Percentiles rank a stretch among this genome's conserved stretches.
Evolutionary conservation across 2,113 vertebrate species (phyloP).

Genomic region (Raja brachyura): DNA sequence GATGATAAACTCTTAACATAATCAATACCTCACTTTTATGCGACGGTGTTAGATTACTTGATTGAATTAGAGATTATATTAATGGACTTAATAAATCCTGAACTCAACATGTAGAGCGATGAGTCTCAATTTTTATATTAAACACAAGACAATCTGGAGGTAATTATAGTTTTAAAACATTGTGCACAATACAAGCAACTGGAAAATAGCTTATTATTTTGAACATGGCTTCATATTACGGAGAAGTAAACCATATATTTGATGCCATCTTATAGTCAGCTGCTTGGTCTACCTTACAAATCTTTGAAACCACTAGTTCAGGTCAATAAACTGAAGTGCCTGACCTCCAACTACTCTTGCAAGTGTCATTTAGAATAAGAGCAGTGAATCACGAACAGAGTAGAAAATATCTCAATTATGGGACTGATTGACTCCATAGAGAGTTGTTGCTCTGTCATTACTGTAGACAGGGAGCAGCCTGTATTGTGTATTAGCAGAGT

Average conservation of each 20-base stretch:
- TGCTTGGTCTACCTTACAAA: conserved; percentile 45
- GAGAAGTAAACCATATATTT: background rate
- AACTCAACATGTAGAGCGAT: background rate
- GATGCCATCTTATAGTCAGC: background rate
- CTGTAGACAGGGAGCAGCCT: conserved; percentile 54
- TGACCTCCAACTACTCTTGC: conserved; percentile 50
- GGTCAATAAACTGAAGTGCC: conserved; percentile 50
- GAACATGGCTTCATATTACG: background rate
- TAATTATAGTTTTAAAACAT: background rate
- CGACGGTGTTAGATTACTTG: conserved; percentile 6
- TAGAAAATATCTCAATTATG: conserved; percentile 54
- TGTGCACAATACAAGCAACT: background rate
- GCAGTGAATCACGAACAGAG: conserved; percentile 52
- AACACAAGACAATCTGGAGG: background rate
- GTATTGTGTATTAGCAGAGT: conserved; percentile 52
- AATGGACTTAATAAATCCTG: conserved; percentile 24
- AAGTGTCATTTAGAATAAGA: conserved; percentile 53
- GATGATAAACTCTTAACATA: conserved; percentile 1
- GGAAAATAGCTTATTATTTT: background rate
- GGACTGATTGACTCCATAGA: conserved; percentile 57
- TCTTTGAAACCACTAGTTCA: conserved; percentile 48
- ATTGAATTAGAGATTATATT: conserved; percentile 34
- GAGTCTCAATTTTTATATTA: background rate
- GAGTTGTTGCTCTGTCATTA: conserved; percentile 58
- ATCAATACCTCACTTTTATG: conserved; percentile 18